Conservation (phyloP, 30 jellyfish, hydroid and myxozoan genomes). For the Turritopsis rubra region DNA sequence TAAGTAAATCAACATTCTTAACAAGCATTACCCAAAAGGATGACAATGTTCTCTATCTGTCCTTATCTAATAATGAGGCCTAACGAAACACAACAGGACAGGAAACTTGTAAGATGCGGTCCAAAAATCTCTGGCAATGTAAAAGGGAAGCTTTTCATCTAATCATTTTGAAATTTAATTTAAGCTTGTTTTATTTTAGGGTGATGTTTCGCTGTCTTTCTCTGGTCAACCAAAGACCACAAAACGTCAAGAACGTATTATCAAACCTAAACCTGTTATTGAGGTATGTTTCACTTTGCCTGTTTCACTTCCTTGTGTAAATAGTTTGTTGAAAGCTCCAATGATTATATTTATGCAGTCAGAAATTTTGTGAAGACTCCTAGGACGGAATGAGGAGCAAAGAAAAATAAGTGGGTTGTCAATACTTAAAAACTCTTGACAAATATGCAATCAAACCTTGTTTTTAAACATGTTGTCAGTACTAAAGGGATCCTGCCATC, state of each 20-base stretch:
- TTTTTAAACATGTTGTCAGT: no score
- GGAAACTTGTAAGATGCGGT: no score
- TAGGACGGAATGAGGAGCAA: constrained; percentile 29
- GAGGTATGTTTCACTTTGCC: constrained; percentile 38
- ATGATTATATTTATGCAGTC: constrained; percentile 6
- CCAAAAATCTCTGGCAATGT: no score
- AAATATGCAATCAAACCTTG: no score
- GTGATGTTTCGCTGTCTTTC: constrained; percentile 55
- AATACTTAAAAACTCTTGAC: no score
- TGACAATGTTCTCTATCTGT: no score
- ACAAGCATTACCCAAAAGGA: constrained; percentile 41
- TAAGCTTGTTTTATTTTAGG: constrained; percentile 41
- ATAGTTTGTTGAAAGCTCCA: background rate
- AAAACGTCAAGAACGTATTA: constrained; percentile 59
- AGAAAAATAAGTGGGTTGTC: background rate
- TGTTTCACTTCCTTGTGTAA: background rate
- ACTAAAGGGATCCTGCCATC: no score
- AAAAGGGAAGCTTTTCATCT: no score
- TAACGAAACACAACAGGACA: no score
- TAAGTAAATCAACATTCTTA: background rate
- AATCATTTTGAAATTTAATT: background rate
- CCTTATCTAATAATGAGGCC: no score
- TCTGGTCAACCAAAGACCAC: constrained; percentile 63
- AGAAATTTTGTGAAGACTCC: background rate
- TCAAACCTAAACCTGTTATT: constrained; percentile 72